Conservation (phyloP, 2,797 vertebrate genomes). For the Microcaecilia unicolor region DNA sequence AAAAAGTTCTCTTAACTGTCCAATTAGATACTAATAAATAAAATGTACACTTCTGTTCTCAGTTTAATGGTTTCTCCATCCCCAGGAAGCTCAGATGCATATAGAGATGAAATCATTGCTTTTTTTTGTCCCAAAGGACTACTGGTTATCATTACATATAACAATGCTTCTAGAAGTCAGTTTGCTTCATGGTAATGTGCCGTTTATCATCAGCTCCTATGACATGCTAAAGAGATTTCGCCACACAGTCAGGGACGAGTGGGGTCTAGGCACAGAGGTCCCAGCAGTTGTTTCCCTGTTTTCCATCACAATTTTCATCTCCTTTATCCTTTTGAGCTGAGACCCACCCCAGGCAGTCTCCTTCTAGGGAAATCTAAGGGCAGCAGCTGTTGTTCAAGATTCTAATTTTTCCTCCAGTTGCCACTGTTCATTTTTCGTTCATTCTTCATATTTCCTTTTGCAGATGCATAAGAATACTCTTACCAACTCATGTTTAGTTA, state of each 20-base stretch:
- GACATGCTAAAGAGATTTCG: conserved; percentile 73
- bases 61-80: conserved; percentile 62
- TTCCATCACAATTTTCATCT: conserved; percentile 74
- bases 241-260: conserved; percentile 59
- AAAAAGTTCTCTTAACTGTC: conserved; percentile 25
- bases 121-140: conserved; percentile 49
- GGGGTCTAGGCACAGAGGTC: conserved; percentile 58
- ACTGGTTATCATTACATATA: conserved; percentile 61
- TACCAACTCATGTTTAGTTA: conserved; percentile 68
- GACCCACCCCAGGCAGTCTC: conserved; percentile 50
- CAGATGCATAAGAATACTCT: conserved; percentile 49
- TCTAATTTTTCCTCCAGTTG: conserved; percentile 77
- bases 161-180: conserved; percentile 48
- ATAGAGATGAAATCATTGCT: conserved; percentile 56
- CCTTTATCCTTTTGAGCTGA: conserved; percentile 78
- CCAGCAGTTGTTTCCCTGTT: conserved; percentile 75
- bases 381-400: conserved; percentile 77
- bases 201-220: conserved; percentile 72
- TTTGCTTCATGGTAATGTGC: conserved; percentile 67
- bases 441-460: not conserved
- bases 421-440: conserved; percentile 40
- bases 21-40: conserved; percentile 63
- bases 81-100: conserved; percentile 72
- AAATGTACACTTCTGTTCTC: conserved; percentile 80
- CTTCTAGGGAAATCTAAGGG: conserved; percentile 71